Percentiles rank a stretch among this genome's conserved stretches.
Evolutionary conservation across 2,888 invertebrate species (phyloP).

Genomic region (Coremacera marginata): DNA sequence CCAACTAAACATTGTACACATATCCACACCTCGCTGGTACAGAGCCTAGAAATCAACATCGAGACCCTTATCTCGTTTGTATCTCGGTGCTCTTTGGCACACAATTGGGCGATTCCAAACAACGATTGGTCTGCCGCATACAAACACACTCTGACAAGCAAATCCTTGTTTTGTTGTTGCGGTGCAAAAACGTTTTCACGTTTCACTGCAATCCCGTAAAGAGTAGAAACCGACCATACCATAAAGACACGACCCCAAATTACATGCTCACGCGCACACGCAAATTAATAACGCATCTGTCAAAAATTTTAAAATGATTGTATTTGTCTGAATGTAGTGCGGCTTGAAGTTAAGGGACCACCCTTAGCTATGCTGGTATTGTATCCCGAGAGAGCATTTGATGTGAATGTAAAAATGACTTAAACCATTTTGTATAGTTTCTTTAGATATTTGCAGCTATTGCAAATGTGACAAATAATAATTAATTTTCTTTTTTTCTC

Average conservation of each 20-base stretch:
- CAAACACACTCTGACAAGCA: conserved; percentile 45
- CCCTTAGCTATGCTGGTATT: not conserved
- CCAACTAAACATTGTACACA: conserved; percentile 7
- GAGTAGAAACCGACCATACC: conserved; percentile 8
- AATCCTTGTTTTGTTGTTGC: conserved; percentile 52
- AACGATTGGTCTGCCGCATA: conserved; percentile 50
- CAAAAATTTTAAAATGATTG: conserved; percentile 49
- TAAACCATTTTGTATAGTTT: conserved; percentile 1
- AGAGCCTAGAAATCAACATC: not conserved
- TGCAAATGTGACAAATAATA: conserved; percentile 12
- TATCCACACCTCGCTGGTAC: conserved; percentile 14
- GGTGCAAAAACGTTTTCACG: conserved; percentile 56
- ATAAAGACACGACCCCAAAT: conserved; percentile 54
- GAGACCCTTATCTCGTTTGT: not conserved
- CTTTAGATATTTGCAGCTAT: not conserved
- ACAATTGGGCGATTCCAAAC: conserved; percentile 37
- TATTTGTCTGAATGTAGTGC: not conserved
- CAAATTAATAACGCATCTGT: conserved; percentile 68
- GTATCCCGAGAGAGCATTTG: not conserved
- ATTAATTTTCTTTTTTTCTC: not conserved
- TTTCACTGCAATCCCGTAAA: conserved; percentile 56
- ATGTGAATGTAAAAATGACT: too few relatives aligned
- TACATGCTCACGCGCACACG: conserved; percentile 66
- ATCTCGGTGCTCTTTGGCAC: conserved; percentile 25
- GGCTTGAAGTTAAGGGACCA: not conserved